Base-by-base conservation (phyloP, 53 echinoderm and acorn worm genomes). In the Paelopatides confundens region DNA sequence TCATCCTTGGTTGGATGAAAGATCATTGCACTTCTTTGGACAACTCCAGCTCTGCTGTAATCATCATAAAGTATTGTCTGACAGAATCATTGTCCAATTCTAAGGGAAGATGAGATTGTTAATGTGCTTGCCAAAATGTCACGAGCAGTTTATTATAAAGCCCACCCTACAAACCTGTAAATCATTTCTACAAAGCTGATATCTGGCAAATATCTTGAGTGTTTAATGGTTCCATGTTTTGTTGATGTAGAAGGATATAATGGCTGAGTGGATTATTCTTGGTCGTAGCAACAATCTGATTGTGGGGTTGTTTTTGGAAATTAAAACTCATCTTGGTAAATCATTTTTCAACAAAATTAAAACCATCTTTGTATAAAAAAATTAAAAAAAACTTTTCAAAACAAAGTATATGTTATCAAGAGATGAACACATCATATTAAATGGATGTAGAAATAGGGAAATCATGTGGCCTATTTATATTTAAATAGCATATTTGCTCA, bases 61-160 rank as follows among this genome's bases (percentile, higher is more conserved):
- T 79, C 79, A 79, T 79, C 79, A 33, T 79, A 79, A 79, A 79
- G 29, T 58, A 53, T 53, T 52, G 31, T 52, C 79, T 51, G 79
- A 79, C 79, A 79, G 79, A 53, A 79, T 79, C 52, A 79, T 34
- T 15, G 52, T 17, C 79, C 26, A 4, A 74, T 39, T 53, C 48
- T 32, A 79, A 23, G 46, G 5, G 79, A 30, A 51, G 79, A 79
- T 33, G 79, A 32, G 52, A 27, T 11, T 31, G 79, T 50, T 79
- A 79, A 79, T 51, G 79, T 79, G 79, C 79, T 74, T 51, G 53
- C 26, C 79, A 79, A 79, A 79, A 79, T 52, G 79, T 79, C 79
- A 52, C 47, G 28, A 52, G 53, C 29, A 53, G 51, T 79, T 40
- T n/a, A n/a, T 79, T 47, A 33, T 79, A 21, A 58, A 58, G 21